phyloP scores from a whole-genome alignment of 2,113 vertebrate species.

The Jacana jacana region DNA sequence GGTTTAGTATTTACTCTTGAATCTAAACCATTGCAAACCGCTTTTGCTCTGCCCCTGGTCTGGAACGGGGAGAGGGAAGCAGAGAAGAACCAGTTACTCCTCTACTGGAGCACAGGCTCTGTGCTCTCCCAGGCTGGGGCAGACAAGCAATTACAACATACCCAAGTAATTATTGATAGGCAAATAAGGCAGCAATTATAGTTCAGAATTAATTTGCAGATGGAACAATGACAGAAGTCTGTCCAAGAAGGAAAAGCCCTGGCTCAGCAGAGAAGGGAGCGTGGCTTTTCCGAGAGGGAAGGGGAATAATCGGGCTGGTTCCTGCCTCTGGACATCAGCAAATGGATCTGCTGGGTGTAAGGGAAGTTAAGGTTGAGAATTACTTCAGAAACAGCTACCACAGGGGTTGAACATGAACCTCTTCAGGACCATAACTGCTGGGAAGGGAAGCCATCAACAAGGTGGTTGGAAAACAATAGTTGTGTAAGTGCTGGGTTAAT shows the following conservation, averaged over 20 bases:
- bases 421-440: not conserved
- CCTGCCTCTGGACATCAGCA: no score
- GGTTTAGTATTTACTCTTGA: not conserved
- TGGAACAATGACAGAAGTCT: no score
- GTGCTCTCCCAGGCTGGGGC: no score
- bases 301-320: not conserved
- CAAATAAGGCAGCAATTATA: no score
- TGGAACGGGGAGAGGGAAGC: not conserved
- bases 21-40: not conserved
- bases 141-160: no score
- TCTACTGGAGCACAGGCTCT: no score
- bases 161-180: no score
- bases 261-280: not conserved
- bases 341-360: not conserved
- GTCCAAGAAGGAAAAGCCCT: no score
- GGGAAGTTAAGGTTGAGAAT: not conserved
- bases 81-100: not conserved
- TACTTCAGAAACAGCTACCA: not conserved
- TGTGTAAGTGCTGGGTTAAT: not conserved
- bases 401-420: not conserved
- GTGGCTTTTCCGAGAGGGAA: not conserved
- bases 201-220: no score
- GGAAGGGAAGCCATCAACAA: not conserved
- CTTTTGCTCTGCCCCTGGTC: not conserved
- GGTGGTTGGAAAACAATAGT: constrained; percentile 29